Base-by-base conservation (phyloP, 2,888 invertebrate genomes). In the Steinernema carpocapsae region DNA sequence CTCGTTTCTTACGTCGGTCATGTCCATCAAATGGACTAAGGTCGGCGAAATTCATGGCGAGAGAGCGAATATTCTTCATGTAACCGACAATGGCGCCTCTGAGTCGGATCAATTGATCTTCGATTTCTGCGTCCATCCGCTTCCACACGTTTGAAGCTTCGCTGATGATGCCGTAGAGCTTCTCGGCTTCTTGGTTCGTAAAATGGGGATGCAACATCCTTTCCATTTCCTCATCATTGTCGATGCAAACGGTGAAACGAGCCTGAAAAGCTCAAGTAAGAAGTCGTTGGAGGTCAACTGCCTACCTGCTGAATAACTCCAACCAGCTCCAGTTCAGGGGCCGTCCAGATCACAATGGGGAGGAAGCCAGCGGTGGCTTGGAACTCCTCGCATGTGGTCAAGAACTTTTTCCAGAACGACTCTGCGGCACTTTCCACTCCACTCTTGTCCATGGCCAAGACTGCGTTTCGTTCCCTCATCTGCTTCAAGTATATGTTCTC, bases 241-340 rank as follows among this genome's bases (percentile, higher is more conserved):
- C 22, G 26, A 56, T 26, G 7, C 26, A 56, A 24, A 56, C 22
- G 2, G 56, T 56, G 26, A 56, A 56, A 24, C 56, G 56, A 17
- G 26, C n/a, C 26, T 19, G 6, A 22, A 17, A 51, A 51, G n/a
- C 10, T 51, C 6, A 19, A 51, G 6, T 51, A 51, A 51, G 19
- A 10, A 19, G 19, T 19, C 19, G 19, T 14, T 17, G 51, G n/a
- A n/a, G n/a, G n/a, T n/a, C n/a, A n/a, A n/a, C n/a, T n/a, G n/a
- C n/a, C n/a, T 56, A 26, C 56, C 56, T 56, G 56, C 26, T 56
- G 56, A 24, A 56, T 56, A 7, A 56, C 56, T 6, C 56, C 56
- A 26, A 26, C 22, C n/a, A 56, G 26, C 3, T 56, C 56, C 12
- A 56, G 26, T 17, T 56, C 24, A 4, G 56, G 56, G 6, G 56